Evolutionary conservation across 2,113 vertebrate genomes (phyloP).

Genomic region (Oncorhynchus keta): DNA sequence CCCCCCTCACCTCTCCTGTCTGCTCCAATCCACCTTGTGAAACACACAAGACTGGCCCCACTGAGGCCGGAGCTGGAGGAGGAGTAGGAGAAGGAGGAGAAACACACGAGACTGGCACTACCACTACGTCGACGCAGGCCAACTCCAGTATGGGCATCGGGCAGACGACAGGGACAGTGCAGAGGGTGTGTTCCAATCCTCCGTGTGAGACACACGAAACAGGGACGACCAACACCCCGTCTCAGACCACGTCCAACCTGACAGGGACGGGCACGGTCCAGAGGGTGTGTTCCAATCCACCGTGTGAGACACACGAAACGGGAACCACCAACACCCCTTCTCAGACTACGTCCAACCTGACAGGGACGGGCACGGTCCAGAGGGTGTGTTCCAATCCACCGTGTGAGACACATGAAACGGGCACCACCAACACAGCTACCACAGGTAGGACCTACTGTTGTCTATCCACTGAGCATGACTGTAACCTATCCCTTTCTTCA

Average conservation of each 20-base stretch:
- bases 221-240: constrained; percentile 63
- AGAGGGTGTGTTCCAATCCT: constrained; percentile 73
- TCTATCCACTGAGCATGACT: too few species aligned
- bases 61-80: too few species aligned
- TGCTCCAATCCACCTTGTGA: constrained; percentile 79
- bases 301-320: constrained; percentile 75
- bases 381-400: constrained; percentile 75
- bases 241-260: constrained; percentile 45
- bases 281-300: constrained; percentile 73
- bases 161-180: neutral
- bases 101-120: constrained; percentile 73
- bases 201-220: constrained; percentile 78
- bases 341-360: constrained; percentile 34
- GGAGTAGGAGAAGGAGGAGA: too few species aligned
- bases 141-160: constrained; percentile 53
- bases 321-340: constrained; percentile 76
- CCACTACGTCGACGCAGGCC: constrained; percentile 64
- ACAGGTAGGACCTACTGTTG: too few species aligned
- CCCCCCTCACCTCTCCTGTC: constrained; percentile 11
- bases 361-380: constrained; percentile 5
- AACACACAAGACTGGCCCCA: too few species aligned
- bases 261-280: constrained; percentile 4
- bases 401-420: constrained; percentile 74
- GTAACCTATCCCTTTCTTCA: too few species aligned
- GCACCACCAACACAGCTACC: constrained; percentile 66